These are phyloP conservation scores for Achlya flavicornis DNA, from an alignment of 2,888 invertebrate species.

Conservation along the genomic window DNA sequence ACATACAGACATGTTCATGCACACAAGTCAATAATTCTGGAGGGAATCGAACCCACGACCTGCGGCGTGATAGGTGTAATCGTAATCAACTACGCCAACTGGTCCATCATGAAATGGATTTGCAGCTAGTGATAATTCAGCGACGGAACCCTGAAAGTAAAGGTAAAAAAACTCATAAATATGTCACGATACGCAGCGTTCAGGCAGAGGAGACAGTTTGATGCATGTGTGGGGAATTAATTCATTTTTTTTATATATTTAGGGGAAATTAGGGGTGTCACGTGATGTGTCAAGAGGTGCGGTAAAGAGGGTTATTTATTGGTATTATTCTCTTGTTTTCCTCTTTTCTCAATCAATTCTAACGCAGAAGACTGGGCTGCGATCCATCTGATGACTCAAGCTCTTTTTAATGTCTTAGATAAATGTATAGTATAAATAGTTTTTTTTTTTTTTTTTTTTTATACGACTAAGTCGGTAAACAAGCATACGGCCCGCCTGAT, in stretches of 20 bases:
- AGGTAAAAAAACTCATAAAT: slow-evolving; percentile 54
- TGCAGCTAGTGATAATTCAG: not conserved
- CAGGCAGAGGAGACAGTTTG: slow-evolving; percentile 48
- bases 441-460: too few species aligned
- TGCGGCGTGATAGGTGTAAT: too few species aligned
- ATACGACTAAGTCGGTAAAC: too few species aligned
- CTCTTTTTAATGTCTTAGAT: too few species aligned
- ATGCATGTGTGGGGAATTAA: slow-evolving; percentile 65
- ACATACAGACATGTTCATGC: too few species aligned
- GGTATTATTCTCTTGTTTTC: not conserved
- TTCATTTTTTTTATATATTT: slow-evolving; percentile 55
- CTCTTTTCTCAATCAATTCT: not conserved
- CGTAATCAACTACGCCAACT: too few species aligned
- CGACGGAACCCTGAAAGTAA: slow-evolving; percentile 42
- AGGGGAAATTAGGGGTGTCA: slow-evolving; percentile 46
- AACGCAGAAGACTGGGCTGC: too few species aligned
- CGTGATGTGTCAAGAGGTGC: slow-evolving; percentile 12
- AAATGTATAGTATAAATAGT: too few species aligned
- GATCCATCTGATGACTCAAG: too few species aligned
- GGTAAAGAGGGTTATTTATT: not conserved
- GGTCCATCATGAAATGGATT: not conserved
- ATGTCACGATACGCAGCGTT: slow-evolving; percentile 36
- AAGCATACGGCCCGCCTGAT: too few species aligned
- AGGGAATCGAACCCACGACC: too few species aligned
- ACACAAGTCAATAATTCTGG: too few species aligned